Conservation (phyloP, 2,888 invertebrate genomes). For the Acleris holmiana region DNA sequence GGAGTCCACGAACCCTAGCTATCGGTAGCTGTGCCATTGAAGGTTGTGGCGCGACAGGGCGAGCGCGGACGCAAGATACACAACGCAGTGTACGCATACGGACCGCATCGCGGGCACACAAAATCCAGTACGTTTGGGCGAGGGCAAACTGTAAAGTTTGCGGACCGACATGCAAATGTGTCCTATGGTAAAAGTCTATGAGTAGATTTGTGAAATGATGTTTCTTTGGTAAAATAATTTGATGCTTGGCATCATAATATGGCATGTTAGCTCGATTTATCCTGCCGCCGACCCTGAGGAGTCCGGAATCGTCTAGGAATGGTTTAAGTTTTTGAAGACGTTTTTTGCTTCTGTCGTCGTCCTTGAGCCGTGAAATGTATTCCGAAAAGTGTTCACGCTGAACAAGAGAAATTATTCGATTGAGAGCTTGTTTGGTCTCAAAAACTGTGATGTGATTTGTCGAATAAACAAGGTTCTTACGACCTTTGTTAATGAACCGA, state of each 20-base stretch:
- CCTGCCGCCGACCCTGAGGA: conserved; percentile 12
- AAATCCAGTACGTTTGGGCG: conserved; percentile 14
- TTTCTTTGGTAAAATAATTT: background rate
- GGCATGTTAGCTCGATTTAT: background rate
- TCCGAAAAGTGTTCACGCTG: background rate
- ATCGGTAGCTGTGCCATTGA: background rate
- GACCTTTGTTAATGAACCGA: background rate
- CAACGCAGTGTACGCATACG: conserved; percentile 1
- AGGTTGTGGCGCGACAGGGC: background rate
- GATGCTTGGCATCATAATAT: conserved; percentile 5
- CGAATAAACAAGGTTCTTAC: background rate
- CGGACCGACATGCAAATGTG: conserved; percentile 9
- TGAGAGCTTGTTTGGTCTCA: background rate
- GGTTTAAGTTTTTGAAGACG: background rate
- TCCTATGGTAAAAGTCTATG: background rate
- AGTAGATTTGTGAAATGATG: conserved; percentile 5
- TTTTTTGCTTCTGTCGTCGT: too few relatives aligned
- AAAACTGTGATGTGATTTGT: background rate
- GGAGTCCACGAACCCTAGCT: background rate
- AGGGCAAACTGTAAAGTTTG: conserved; percentile 11
- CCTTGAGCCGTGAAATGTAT: background rate
- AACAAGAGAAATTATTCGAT: background rate
- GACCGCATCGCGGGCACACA: conserved; percentile 4
- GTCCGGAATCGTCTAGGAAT: background rate
- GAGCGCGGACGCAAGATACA: background rate